Conservation (phyloP, 2,888 invertebrate species). For the Malacosoma neustria region DNA sequence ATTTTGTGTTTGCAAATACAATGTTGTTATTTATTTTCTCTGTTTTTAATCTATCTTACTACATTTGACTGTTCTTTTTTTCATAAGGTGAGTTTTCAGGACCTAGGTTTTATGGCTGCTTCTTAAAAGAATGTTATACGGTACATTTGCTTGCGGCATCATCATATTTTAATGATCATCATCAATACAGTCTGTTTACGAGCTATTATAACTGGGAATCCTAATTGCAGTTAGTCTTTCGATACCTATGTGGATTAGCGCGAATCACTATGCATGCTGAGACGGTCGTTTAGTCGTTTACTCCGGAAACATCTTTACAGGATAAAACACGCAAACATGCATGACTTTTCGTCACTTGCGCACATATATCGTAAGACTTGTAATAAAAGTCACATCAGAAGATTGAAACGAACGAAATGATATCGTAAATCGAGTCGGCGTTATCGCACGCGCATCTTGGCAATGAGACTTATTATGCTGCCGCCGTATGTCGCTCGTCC, state of each 20-base stretch:
- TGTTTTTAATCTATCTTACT: no score
- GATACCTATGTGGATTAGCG: constrained; percentile 57
- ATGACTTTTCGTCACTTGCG: constrained; percentile 28
- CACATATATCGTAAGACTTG: constrained; percentile 9
- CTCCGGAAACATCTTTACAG: no score
- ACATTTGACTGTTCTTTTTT: no score
- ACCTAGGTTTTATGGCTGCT: no score
- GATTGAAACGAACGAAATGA: constrained; percentile 21
- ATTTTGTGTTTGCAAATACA: no score
- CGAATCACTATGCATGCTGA: no score
- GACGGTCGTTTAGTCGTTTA: no score
- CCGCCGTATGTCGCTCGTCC: constrained; percentile 39
- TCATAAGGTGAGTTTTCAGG: no score
- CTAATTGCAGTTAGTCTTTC: constrained; percentile 53
- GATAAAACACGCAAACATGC: constrained; percentile 44
- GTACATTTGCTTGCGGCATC: no score
- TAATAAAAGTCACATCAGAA: constrained; percentile 10
- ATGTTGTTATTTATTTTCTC: no score
- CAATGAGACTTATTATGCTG: constrained; percentile 47
- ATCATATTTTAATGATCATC: no score
- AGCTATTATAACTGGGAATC: constrained; percentile 44
- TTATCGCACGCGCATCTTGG: constrained; percentile 61
- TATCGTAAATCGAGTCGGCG: constrained; percentile 31
- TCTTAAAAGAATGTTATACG: no score
- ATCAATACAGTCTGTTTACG: constrained; percentile 23